These are phyloP conservation scores for Pemphigus obesinymphae DNA, from an alignment of 1,140 invertebrate genomes.

Conservation along the genomic window DNA sequence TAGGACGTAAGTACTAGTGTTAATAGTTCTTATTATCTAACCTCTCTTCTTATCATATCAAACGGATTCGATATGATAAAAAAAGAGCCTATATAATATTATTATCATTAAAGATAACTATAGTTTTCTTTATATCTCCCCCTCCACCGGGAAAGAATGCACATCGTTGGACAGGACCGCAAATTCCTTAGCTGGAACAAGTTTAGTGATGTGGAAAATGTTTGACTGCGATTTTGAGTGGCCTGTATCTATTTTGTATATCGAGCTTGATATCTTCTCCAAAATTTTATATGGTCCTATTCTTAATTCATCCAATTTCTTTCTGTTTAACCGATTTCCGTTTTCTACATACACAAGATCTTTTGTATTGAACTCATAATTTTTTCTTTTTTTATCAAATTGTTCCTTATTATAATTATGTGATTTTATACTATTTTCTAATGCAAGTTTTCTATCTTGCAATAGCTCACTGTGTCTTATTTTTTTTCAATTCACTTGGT, in stretches of 20 bases:
- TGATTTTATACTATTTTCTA: background rate
- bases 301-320: constrained; percentile 44
- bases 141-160: too few species aligned
- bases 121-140: too few species aligned
- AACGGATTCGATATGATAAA: too few species aligned
- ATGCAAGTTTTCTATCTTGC: constrained; percentile 9
- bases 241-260: constrained; percentile 21
- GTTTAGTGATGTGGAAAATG: constrained; percentile 37
- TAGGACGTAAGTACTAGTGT: too few species aligned
- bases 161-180: too few species aligned
- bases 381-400: background rate
- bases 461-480: background rate
- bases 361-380: background rate
- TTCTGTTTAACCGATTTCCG: constrained; percentile 44
- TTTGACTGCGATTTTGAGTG: constrained; percentile 26
- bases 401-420: background rate
- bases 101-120: too few species aligned
- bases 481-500: constrained; percentile 42
- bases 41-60: too few species aligned
- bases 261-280: constrained; percentile 36
- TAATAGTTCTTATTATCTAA: too few species aligned
- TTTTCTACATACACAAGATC: constrained; percentile 32
- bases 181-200: too few species aligned
- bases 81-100: too few species aligned
- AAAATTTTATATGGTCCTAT: background rate